These are phyloP conservation scores for Dermatemys mawii DNA, from an alignment of 2,113 vertebrate genomes.

Conservation along the genomic window DNA sequence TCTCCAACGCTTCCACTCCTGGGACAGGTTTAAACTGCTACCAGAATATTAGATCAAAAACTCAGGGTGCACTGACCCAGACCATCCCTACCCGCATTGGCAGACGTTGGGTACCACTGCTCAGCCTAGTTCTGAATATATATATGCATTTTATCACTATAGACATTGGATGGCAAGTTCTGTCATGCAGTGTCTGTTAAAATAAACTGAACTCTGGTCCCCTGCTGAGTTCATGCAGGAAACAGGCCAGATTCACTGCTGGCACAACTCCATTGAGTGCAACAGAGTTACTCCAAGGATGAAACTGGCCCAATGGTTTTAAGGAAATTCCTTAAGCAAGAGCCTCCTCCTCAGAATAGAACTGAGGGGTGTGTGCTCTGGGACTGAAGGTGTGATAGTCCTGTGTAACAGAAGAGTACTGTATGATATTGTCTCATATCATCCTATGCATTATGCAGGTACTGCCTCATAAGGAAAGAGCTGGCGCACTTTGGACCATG, in stretches of 20 bases:
- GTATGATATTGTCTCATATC: accelerated
- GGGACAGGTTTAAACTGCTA: not conserved
- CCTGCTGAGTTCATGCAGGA: accelerated
- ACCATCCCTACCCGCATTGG: not conserved
- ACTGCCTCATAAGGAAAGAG: not conserved
- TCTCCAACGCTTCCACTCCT: not conserved
- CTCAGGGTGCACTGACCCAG: not conserved
- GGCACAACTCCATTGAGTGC: not conserved
- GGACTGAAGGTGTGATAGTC: not conserved
- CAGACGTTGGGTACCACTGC: not conserved
- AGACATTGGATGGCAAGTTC: accelerated
- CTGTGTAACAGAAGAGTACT: not conserved
- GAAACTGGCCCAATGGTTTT: not conserved
- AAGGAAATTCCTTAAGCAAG: not conserved
- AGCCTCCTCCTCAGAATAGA: not conserved
- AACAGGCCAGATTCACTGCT: accelerated
- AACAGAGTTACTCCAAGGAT: not conserved
- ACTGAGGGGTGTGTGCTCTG: not conserved
- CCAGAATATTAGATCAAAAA: not conserved
- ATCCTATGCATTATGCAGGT: not conserved
- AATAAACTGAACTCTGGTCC: not conserved
- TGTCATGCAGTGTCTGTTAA: accelerated
- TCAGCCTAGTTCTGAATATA: not conserved
- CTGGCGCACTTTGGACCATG: not conserved
- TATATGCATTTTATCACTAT: not conserved